Conservation (phyloP, 2,888 invertebrate species). For the Amorpha juglandis region DNA sequence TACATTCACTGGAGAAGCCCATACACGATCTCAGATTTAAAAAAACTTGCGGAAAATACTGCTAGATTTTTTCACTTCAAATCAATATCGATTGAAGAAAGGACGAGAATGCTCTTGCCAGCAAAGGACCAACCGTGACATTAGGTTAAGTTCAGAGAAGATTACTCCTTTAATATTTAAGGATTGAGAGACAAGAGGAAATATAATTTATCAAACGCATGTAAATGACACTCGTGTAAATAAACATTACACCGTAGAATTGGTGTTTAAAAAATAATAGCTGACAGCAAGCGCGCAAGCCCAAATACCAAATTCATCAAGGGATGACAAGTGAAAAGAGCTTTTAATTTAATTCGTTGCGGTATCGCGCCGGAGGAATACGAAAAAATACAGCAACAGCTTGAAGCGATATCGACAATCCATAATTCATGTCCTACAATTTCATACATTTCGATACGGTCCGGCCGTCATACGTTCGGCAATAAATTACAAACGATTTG, state of each 20-base stretch:
- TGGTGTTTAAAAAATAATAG: slow-evolving; percentile 52
- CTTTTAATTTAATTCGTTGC: slow-evolving; percentile 85
- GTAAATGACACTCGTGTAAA: not conserved
- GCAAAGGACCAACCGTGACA: not conserved
- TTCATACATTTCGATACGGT: slow-evolving; percentile 73
- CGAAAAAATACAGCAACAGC: slow-evolving; percentile 82
- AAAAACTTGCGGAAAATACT: slow-evolving; percentile 31
- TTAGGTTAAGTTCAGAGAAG: not conserved
- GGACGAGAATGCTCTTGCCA: not conserved
- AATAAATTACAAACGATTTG: slow-evolving; percentile 52
- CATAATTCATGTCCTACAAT: slow-evolving; percentile 85
- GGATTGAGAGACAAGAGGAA: not conserved
- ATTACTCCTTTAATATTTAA: no score
- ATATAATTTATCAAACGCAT: not conserved
- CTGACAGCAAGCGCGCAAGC: slow-evolving; percentile 52
- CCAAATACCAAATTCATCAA: slow-evolving; percentile 82
- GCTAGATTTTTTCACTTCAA: not conserved
- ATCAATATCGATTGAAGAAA: slow-evolving; percentile 3
- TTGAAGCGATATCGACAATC: slow-evolving; percentile 84
- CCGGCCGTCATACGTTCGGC: slow-evolving; percentile 54
- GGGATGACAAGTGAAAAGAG: slow-evolving; percentile 83
- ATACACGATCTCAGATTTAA: slow-evolving; percentile 34
- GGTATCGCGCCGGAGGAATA: slow-evolving; percentile 78
- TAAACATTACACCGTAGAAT: not conserved
- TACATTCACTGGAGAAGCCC: slow-evolving; percentile 50